A percentile compares a stretch with the other conserved stretches of the same genome.
Evolutionary conservation across 2,888 invertebrate species (phyloP).

Genomic region (Drosophila anomalata): DNA sequence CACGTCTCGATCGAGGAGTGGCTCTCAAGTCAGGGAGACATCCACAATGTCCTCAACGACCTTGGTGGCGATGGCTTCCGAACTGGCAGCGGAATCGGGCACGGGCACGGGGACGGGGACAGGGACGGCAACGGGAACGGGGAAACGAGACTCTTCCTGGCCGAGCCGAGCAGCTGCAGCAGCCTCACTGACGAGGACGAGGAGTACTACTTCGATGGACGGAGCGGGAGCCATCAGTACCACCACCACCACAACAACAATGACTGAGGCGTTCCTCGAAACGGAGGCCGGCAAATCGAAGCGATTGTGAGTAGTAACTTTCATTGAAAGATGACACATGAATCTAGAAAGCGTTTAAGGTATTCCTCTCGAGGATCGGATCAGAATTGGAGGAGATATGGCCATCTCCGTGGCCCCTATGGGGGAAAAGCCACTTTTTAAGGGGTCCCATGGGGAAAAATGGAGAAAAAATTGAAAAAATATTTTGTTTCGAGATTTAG

Average conservation of each 20-base stretch:
- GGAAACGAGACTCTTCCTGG: constrained; percentile 64
- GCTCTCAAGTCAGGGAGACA: constrained; percentile 83
- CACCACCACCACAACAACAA: constrained; percentile 52
- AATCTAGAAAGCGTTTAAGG: neutral
- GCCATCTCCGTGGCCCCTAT: too few relatives aligned
- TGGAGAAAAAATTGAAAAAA: neutral
- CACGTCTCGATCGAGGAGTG: constrained; percentile 85
- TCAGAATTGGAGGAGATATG: neutral
- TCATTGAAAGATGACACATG: neutral
- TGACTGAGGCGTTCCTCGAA: constrained; percentile 63
- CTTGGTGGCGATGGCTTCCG: constrained; percentile 60
- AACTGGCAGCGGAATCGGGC: constrained; percentile 29
- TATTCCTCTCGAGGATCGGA: neutral
- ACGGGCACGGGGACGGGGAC: constrained; percentile 54
- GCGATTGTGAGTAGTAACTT: constrained; percentile 82
- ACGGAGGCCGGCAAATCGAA: constrained; percentile 83
- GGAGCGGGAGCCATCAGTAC: constrained; percentile 68
- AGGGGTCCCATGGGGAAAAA: neutral
- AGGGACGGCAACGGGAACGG: constrained; percentile 38
- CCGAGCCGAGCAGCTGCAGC: constrained; percentile 65
- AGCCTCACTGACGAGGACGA: constrained; percentile 82
- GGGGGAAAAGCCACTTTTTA: too few relatives aligned
- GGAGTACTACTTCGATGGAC: constrained; percentile 84
- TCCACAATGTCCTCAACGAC: constrained; percentile 63
- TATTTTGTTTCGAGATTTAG: neutral